These are phyloP conservation scores for Myioborus melanocephalus DNA, from an alignment of 2,797 vertebrate species.

Conservation along the genomic window DNA sequence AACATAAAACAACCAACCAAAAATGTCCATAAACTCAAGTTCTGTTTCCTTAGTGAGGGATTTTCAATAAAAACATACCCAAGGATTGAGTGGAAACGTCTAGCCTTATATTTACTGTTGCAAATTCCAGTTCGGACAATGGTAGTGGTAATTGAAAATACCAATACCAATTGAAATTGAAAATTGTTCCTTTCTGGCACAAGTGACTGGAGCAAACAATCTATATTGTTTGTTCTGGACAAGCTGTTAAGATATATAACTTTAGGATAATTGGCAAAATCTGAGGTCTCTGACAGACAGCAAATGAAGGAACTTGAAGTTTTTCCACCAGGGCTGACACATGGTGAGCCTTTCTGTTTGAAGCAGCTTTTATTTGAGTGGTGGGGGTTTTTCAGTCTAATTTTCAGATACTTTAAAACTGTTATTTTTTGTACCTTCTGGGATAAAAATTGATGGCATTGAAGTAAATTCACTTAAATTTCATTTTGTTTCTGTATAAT, in stretches of 20 bases:
- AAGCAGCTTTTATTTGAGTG: background rate
- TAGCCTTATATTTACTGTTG: background rate
- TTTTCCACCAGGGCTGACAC: background rate
- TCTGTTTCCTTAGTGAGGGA: background rate
- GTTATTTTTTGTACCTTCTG: background rate
- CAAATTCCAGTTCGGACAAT: background rate
- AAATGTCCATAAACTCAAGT: background rate
- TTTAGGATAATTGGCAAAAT: background rate
- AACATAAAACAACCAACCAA: background rate
- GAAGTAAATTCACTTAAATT: background rate
- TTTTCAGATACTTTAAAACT: background rate
- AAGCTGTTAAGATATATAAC: background rate
- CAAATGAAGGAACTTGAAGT: background rate
- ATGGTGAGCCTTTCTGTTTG: background rate
- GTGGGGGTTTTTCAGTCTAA: rapidly evolving
- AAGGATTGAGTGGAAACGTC: background rate
- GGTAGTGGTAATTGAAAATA: background rate
- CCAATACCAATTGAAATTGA: too few species aligned
- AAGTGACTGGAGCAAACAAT: background rate
- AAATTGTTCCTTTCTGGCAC: background rate
- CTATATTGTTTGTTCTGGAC: background rate
- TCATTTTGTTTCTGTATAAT: background rate
- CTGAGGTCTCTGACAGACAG: background rate
- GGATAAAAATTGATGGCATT: background rate
- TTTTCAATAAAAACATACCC: background rate